Conservation (phyloP, 37 sponge, comb jelly and placozoan species). For the Cliona cf. orientalis region DNA sequence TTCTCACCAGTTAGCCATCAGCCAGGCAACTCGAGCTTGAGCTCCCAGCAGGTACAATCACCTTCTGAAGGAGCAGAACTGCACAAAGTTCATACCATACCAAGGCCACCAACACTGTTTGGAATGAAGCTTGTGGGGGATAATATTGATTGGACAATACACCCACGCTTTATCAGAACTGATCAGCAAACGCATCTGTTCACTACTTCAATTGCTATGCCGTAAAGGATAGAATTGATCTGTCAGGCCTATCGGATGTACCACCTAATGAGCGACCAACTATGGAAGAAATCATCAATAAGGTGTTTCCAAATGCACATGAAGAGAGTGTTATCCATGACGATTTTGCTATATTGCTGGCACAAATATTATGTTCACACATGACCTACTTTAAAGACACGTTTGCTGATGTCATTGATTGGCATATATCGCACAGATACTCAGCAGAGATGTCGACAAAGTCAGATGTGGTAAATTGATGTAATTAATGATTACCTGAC, state of each 20-base stretch:
- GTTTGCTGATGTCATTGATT: background rate
- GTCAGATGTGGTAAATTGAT: constrained; percentile 18
- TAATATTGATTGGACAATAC: too few species aligned
- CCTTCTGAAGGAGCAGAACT: too few species aligned
- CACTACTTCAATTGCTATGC: constrained; percentile 18
- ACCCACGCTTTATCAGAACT: too few species aligned
- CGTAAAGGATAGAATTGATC: background rate
- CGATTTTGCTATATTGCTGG: background rate
- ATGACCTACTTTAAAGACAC: too few species aligned
- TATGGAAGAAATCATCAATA: background rate
- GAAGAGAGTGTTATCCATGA: background rate
- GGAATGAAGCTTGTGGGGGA: too few species aligned
- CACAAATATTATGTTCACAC: background rate
- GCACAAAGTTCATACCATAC: too few species aligned
- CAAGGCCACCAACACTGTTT: too few species aligned
- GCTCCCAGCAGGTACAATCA: too few species aligned
- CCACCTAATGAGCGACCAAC: background rate
- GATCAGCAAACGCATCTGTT: too few species aligned
- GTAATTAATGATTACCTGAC: background rate
- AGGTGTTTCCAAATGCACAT: background rate
- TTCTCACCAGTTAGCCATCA: too few species aligned
- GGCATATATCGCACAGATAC: background rate
- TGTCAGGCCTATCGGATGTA: background rate
- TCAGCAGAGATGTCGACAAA: constrained; percentile 13
- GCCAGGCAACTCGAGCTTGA: too few species aligned